Percentiles rank a stretch among this genome's conserved stretches.
Conservation (phyloP, 2,113 vertebrate genomes). For the Scortum barcoo region DNA sequence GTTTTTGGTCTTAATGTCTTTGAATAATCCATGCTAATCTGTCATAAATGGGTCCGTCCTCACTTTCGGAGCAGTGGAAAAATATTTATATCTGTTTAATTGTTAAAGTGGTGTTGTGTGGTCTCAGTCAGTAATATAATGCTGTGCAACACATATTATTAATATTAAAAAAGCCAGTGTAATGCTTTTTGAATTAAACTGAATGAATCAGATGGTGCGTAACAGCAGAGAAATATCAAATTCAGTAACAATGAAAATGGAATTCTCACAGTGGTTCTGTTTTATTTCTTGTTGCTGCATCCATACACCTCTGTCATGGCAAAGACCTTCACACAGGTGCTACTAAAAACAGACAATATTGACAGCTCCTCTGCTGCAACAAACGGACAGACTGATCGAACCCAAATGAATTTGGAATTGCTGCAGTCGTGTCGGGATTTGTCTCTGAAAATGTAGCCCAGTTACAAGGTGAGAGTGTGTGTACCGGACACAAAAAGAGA, state of each 20-base stretch:
- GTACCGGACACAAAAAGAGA: slow-evolving; percentile 26
- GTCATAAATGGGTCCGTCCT: not conserved
- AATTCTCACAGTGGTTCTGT: slow-evolving; percentile 14
- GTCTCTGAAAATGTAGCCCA: slow-evolving; percentile 36
- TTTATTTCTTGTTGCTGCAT: slow-evolving; percentile 5
- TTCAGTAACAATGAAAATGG: not conserved
- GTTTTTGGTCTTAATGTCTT: not conserved
- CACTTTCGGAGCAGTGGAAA: not conserved
- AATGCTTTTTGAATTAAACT: not conserved
- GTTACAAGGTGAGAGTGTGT: slow-evolving; percentile 13
- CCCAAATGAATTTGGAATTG: slow-evolving; percentile 58
- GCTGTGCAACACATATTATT: not conserved
- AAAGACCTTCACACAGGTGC: slow-evolving; percentile 26
- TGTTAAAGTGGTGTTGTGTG: not conserved
- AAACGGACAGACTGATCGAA: slow-evolving; percentile 46
- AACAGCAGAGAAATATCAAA: slow-evolving; percentile 8
- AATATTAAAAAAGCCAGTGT: not conserved
- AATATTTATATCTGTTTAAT: too few species aligned
- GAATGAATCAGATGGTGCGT: not conserved
- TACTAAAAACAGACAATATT: slow-evolving; percentile 48
- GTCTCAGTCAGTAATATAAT: not conserved
- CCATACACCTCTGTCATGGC: slow-evolving; percentile 15
- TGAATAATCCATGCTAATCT: not conserved
- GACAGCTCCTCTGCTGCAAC: slow-evolving; percentile 34
- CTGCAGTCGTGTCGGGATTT: slow-evolving; percentile 29